phyloP scores from a whole-genome alignment of 92 coral and sea anemone genomes.

The Palythoa heliodiscus region DNA sequence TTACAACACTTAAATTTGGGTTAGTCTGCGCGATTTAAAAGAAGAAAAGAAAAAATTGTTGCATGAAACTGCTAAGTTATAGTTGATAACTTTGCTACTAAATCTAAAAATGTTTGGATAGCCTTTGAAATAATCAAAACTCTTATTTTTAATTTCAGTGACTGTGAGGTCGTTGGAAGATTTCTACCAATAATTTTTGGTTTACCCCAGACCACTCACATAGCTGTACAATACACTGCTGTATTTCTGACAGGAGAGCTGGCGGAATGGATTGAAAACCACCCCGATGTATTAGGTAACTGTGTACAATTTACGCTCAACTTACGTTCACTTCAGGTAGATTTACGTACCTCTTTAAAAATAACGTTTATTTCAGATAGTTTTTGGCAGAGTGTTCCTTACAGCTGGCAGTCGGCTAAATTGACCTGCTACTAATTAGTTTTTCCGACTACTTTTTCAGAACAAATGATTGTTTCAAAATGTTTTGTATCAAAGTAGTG shows the following conservation, averaged over 20 bases:
- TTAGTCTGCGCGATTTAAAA: too few species aligned
- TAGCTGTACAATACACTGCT: slow-evolving; percentile 85
- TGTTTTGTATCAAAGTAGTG: too few species aligned
- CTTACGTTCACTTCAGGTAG: background rate
- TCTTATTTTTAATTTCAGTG: slow-evolving; percentile 28
- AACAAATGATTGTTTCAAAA: too few species aligned
- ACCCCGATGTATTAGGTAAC: slow-evolving; percentile 81
- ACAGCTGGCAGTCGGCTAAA: too few species aligned
- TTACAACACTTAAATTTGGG: too few species aligned
- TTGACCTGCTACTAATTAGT: too few species aligned
- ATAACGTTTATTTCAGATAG: too few species aligned
- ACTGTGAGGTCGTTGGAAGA: slow-evolving; percentile 72
- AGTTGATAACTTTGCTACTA: too few species aligned
- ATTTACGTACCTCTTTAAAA: background rate
- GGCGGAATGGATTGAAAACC: slow-evolving; percentile 88
- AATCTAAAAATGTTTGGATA: background rate
- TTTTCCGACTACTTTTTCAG: too few species aligned
- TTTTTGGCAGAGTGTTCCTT: too few species aligned
- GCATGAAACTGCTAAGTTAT: background rate
- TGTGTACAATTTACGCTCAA: background rate
- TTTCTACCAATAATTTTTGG: slow-evolving; percentile 74
- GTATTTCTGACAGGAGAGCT: slow-evolving; percentile 89
- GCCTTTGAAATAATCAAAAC: background rate
- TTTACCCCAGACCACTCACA: slow-evolving; percentile 71
- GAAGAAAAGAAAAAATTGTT: too few species aligned